Base-by-base conservation (phyloP, 2,888 invertebrate genomes). In the Cyclophora albipunctata region DNA sequence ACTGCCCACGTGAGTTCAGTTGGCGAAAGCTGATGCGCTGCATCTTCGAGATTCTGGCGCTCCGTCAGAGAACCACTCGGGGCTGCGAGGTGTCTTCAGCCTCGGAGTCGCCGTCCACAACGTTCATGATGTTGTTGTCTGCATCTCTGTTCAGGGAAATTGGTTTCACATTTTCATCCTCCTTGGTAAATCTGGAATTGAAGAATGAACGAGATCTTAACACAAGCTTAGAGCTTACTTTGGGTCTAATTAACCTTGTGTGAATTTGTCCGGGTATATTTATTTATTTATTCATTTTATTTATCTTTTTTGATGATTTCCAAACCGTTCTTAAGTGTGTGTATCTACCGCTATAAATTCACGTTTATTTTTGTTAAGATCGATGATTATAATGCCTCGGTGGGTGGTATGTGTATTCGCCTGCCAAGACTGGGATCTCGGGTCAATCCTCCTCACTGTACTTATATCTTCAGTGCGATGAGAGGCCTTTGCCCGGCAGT, bases 151-250 rank as follows among this genome's bases (percentile, higher is more conserved):
- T 77, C 60, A 84, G 59, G 45, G 80, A 75, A 55, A 82, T 79
- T 20, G 86, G 85, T 55, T 84, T 82, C 5, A 84, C 78, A 48
- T 76, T 78, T 55, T 85, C 86, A 45, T 85, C 85, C 2, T 80
- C 78, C 48, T 66, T 70, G 57, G 78, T 80, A 55, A 85, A 85
- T 60, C 85, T 85, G 72, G 5, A 67, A 65, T 42, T 46, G 20
- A 2, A 42, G 5, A 37, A 37, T 37, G 5, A 37, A 37, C 37
- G 4, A 2, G 5, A 2, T 42, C 7, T 3, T 20, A 20, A 7
- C 7, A 42, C 20, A 42, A 42, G 7, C 4, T 7, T 7, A n/a
- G n/a, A n/a, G n/a, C n/a, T n/a, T n/a, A n/a, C n/a, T n/a, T n/a
- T n/a, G n/a, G n/a, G n/a, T n/a, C n/a, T n/a, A n/a, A n/a, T n/a